Base-by-base conservation (phyloP, 2,888 invertebrate genomes). In the Metellina segmentata region DNA sequence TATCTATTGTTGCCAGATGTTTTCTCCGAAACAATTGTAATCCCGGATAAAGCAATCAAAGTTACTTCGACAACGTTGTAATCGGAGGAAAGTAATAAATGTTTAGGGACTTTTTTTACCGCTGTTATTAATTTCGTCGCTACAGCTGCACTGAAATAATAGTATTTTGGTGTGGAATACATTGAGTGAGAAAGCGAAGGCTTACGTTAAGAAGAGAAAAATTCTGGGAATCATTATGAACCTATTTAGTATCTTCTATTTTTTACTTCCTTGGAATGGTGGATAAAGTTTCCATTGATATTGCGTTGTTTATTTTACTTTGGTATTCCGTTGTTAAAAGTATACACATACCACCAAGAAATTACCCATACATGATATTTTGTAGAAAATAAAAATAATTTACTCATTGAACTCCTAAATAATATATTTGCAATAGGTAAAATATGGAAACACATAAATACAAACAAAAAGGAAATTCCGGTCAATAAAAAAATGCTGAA, bases 1-100 rank as follows among this genome's bases (percentile, higher is more conserved):
- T 69, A 85, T 69, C 74, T 77, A 51, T 77, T 85, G 77, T 77
- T 77, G 49, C 52, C 85, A 69, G 85, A 77, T 85, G 85, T 85
- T 85, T 77, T 77, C 61, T 8, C 69, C 19, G 77, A 85, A 85
- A 85, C 85, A 85, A 85, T 85, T 85, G 77, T 20, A 69, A 48
- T 48, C 51, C 69, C 7, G 69, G 85, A 77, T 85, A 77, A 85
- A 85, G 19, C 69, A 85, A 85, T 75, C 77, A 85, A 51, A 19
- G 85, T 51, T 85, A 19, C 20, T 77, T 85, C 77, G 77, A 85
- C 85, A 69, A 48, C 34, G 69, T 13, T 20, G 69, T 49, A 85
- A 77, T 85, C 53, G 61, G 48, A 16, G 20, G 53, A 85, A 85
- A 49, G 77, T 77, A 77, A 83, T 83, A 53, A 83, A 85, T 85